These are phyloP conservation scores for Ptychoptera albimana DNA, from an alignment of 2,888 invertebrate species.

Conservation along the genomic window DNA sequence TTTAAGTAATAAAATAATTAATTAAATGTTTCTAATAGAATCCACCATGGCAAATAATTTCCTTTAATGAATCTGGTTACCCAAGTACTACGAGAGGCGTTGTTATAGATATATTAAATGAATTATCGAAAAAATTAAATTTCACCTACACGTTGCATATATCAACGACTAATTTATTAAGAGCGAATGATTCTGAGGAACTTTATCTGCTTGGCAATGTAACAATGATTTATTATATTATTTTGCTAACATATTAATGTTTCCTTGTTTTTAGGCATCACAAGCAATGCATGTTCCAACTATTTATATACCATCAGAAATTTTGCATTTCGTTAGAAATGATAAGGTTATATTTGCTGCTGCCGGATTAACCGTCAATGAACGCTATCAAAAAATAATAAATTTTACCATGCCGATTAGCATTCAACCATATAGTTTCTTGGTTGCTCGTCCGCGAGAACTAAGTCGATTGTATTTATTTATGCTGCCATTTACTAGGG, in stretches of 20 bases:
- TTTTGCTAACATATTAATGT: no score
- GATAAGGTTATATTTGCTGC: constrained; percentile 21
- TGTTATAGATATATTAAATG: constrained; percentile 62
- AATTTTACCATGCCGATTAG: constrained; percentile 69
- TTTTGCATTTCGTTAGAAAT: constrained; percentile 2
- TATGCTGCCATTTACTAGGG: constrained; percentile 60
- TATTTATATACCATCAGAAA: constrained; percentile 5
- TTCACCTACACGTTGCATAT: constrained; percentile 40
- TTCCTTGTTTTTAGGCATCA: no score
- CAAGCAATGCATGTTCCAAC: constrained; percentile 2
- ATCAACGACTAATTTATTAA: background rate
- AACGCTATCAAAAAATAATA: constrained; percentile 31
- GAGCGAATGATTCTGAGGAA: constrained; percentile 1
- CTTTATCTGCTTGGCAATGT: background rate
- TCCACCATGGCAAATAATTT: constrained; percentile 74
- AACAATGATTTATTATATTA: background rate
- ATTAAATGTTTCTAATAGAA: constrained; percentile 38
- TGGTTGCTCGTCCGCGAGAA: constrained; percentile 62
- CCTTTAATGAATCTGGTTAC: constrained; percentile 30
- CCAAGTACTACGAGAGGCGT: constrained; percentile 33
- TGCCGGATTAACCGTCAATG: constrained; percentile 25
- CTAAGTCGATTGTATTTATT: constrained; percentile 70
- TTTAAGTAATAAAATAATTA: background rate
- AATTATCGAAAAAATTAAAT: constrained; percentile 59
- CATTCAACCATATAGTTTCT: constrained; percentile 61